Base-by-base conservation (phyloP, 2,888 invertebrate species). In the Drosophila eohydei region DNA sequence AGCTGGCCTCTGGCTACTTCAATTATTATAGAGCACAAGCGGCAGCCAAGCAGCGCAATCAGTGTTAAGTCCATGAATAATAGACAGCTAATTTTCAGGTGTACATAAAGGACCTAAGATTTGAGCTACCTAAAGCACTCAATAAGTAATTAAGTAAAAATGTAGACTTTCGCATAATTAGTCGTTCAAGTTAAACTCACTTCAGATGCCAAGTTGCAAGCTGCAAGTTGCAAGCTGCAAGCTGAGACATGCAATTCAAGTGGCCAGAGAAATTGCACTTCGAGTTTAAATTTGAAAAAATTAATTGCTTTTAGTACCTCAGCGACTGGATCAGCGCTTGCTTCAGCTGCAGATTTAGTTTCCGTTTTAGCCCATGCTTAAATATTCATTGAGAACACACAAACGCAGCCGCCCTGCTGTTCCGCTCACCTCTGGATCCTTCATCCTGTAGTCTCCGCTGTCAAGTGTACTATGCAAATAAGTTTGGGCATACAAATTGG, bases 401-500 rank as follows among this genome's bases (percentile, higher is more conserved):
- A 66, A 54, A 56, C 34, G 58, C 51, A 56, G 36, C 58, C 21
- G 26, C 12, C n/a, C 12, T 40, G 28, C 38, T 4, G 11, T 12
- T 9, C 21, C 50, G 16, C 21, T n/a, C 56, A 38, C 16, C 26
- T 57, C 61, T 14, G 8, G 32, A 5, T 9, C 40, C 32, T 26
- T n/a, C 12, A 36, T 34, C 16, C 69, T 32, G n/a, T 26, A 30
- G 60, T 43, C 36, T 38, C 40, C 61, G 61, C 60, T 81, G 70
- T 72, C 77, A 80, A 76, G 80, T 77, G 64, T 66, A 36, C 69
- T 74, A 89, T 88, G 84, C 89, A 85, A 85, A 85, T 89, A 82
- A 80, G 88, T 82, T 89, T 81, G 85, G 80, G 74, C 89, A 84
- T 74, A 87, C 88, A 84, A 84, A 84, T 84, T 84, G 84, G 88